These are phyloP conservation scores for Brachyhypopomus occidentalis DNA, from an alignment of 2,113 vertebrate species.

Conservation along the genomic window DNA sequence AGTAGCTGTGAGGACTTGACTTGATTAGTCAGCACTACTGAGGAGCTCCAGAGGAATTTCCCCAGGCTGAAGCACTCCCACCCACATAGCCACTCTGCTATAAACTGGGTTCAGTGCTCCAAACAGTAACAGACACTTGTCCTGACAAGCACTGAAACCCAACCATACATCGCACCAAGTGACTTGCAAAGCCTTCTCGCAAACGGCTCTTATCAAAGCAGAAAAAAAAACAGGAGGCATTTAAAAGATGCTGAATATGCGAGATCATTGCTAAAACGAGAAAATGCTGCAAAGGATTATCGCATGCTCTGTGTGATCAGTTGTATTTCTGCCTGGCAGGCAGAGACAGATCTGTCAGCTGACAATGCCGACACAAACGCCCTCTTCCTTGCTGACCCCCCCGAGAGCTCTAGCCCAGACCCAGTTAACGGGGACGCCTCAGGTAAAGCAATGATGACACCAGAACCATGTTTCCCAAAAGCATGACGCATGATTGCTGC, in stretches of 20 bases:
- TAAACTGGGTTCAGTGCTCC: constrained; percentile 27
- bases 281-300: background rate
- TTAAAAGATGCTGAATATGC: background rate
- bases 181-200: background rate
- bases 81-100: constrained; percentile 37
- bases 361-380: background rate
- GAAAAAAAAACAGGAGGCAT: background rate
- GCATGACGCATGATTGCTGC: constrained; percentile 35
- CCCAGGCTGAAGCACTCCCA: constrained; percentile 40
- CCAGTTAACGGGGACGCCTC: constrained; percentile 42
- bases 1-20: constrained; percentile 30
- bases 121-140: constrained; percentile 43
- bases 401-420: constrained; percentile 41
- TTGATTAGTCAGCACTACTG: constrained; percentile 53
- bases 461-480: background rate
- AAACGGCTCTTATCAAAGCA: background rate
- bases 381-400: constrained; percentile 57
- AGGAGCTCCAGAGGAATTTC: constrained; percentile 35
- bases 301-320: background rate
- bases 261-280: no score
- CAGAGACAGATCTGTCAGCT: background rate
- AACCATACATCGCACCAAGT: background rate
- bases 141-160: constrained; percentile 20
- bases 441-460: constrained; percentile 58
- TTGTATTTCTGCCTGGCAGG: constrained; percentile 36